phyloP scores from a whole-genome alignment of 1,140 invertebrate genomes.

The Sinonovacula constricta region DNA sequence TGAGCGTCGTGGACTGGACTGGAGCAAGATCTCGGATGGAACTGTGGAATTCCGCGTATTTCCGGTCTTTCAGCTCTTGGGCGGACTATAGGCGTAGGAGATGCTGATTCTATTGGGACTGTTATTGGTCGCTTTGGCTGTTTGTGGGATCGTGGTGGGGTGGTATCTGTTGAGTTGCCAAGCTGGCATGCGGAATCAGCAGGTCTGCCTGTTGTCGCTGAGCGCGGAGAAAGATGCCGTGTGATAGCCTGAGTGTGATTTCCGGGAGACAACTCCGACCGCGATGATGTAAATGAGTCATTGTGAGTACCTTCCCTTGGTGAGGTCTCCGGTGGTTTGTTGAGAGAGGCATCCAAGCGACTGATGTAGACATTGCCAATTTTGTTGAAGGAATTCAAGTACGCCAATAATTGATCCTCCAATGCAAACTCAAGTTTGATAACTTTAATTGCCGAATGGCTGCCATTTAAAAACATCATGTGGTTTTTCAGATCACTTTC shows the following conservation, averaged over 20 bases:
- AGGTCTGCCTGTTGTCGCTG: constrained; percentile 4
- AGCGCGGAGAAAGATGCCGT: constrained; percentile 31
- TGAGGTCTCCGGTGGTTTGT: constrained; percentile 20
- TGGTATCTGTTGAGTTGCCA: not conserved
- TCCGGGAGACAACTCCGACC: not conserved
- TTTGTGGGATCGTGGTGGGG: constrained; percentile 24
- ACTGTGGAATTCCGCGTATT: constrained; percentile 10
- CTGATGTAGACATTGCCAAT: constrained; percentile 22
- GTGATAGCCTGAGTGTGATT: too few relatives aligned
- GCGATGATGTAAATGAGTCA: constrained; percentile 28
- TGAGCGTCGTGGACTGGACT: constrained; percentile 9
- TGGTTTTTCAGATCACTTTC: constrained; percentile 45
- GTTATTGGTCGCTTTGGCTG: constrained; percentile 42
- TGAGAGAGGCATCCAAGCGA: constrained; percentile 29
- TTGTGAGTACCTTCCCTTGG: constrained; percentile 30
- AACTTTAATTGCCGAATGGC: constrained; percentile 27
- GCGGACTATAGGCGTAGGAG: constrained; percentile 40
- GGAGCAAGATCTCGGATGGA: constrained; percentile 36
- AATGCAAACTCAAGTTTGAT: constrained; percentile 39
- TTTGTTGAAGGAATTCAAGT: constrained; percentile 36
- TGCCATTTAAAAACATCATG: constrained; percentile 15
- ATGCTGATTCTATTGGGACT: constrained; percentile 41
- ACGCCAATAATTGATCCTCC: constrained; percentile 21
- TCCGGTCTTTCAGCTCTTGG: constrained; percentile 42
- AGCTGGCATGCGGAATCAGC: constrained; percentile 14